Evolutionary conservation across 2,888 invertebrate genomes (phyloP).

Genomic region (Strigamia maritima): DNA sequence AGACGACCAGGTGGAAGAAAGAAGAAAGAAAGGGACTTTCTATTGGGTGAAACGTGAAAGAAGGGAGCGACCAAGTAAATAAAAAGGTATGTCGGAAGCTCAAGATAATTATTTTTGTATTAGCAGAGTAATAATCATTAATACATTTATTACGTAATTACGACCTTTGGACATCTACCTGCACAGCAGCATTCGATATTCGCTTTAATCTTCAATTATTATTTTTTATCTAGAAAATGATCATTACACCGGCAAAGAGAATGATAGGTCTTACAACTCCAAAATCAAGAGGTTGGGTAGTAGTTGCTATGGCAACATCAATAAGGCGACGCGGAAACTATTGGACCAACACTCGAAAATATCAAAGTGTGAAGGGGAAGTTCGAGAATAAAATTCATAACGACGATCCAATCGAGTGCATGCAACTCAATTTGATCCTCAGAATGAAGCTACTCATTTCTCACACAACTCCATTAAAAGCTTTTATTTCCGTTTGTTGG

Average conservation of each 20-base stretch:
- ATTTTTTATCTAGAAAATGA: not conserved
- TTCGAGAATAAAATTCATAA: constrained; percentile 3
- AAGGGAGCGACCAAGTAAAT: too few relatives aligned
- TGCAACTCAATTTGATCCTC: constrained; percentile 18
- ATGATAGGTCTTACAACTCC: constrained; percentile 17
- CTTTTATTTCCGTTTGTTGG: constrained; percentile 27
- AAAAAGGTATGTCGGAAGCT: too few relatives aligned
- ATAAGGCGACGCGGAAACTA: constrained; percentile 21
- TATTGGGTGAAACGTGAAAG: too few relatives aligned
- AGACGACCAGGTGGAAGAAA: too few relatives aligned
- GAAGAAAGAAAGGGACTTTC: too few relatives aligned
- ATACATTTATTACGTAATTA: too few relatives aligned
- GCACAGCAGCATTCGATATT: not conserved
- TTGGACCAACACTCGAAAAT: constrained; percentile 19
- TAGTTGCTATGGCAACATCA: constrained; percentile 17
- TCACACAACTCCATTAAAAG: constrained; percentile 27
- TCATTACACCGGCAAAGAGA: not conserved
- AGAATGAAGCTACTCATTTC: constrained; percentile 15
- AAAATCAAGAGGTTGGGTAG: not conserved
- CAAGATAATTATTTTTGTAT: too few relatives aligned
- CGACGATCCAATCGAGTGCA: constrained; percentile 21
- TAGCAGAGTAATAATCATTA: too few relatives aligned
- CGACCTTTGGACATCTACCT: too few relatives aligned
- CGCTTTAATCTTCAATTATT: not conserved
- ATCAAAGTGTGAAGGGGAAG: constrained; percentile 28